phyloP scores from a whole-genome alignment of 2,888 invertebrate species.

The Vanessa cardui region DNA sequence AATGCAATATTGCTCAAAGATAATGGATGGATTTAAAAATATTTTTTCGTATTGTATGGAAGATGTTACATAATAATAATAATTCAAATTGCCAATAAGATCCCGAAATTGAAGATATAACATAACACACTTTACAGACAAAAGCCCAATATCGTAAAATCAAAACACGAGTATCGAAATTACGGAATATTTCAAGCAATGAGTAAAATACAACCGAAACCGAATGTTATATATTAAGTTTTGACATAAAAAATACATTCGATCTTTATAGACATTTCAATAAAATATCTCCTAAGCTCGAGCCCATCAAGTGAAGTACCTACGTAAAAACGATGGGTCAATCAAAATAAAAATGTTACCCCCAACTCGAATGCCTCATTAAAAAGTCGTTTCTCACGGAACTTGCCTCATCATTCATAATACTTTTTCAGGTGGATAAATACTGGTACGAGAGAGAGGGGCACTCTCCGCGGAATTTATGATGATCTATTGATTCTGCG shows the following conservation, averaged over 20 bases:
- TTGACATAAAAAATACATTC: neutral
- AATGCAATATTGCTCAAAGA: too few species aligned
- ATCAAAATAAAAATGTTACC: constrained; percentile 32
- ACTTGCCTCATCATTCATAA: constrained; percentile 65
- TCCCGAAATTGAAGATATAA: too few species aligned
- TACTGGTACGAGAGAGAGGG: constrained; percentile 45
- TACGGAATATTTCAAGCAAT: too few species aligned
- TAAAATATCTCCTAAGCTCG: constrained; percentile 3
- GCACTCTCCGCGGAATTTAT: constrained; percentile 58
- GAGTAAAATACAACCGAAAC: too few species aligned
- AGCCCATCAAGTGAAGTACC: constrained; percentile 8
- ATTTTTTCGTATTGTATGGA: too few species aligned
- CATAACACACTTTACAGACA: too few species aligned
- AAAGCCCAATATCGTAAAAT: too few species aligned
- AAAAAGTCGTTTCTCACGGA: constrained; percentile 50
- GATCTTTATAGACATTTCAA: constrained; percentile 2
- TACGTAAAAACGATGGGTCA: constrained; percentile 19
- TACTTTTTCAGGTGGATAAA: constrained; percentile 65
- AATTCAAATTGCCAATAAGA: too few species aligned
- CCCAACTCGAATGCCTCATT: constrained; percentile 43
- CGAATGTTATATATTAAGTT: too few species aligned
- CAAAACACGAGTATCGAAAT: too few species aligned
- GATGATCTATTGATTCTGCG: constrained; percentile 66
- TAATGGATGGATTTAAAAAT: too few species aligned
- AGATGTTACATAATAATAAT: too few species aligned